These are phyloP conservation scores for Karalla daura DNA, from an alignment of 2,797 vertebrate genomes.

Conservation along the genomic window DNA sequence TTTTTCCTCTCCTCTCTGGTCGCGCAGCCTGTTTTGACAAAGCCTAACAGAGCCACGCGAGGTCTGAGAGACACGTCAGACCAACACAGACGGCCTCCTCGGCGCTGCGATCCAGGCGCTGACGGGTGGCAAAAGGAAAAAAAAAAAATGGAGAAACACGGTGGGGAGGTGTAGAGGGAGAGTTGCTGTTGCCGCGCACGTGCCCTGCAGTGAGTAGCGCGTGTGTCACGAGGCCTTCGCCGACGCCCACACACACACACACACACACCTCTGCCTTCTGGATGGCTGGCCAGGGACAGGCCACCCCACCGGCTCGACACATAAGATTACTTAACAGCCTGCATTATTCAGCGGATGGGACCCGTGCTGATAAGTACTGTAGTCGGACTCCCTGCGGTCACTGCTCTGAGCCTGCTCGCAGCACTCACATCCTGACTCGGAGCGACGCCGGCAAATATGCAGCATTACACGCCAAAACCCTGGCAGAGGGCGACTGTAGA, in stretches of 20 bases:
- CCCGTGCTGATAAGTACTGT: slow-evolving; percentile 10
- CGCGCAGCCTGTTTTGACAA: slow-evolving; percentile 1
- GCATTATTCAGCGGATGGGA: slow-evolving; percentile 57
- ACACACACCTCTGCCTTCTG: slow-evolving; percentile 38
- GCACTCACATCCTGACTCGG: neutral
- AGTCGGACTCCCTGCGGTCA: slow-evolving; percentile 6
- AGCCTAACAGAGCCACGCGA: neutral
- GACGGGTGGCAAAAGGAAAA: too few species aligned
- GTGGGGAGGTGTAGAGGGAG: slow-evolving; percentile 6
- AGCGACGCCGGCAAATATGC: neutral
- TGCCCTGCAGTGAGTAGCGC: slow-evolving; percentile 5
- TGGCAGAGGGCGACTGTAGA: neutral
- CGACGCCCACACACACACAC: slow-evolving; percentile 37
- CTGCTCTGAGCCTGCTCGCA: neutral
- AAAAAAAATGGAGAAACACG: neutral
- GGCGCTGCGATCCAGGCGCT: neutral
- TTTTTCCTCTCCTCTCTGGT: slow-evolving; percentile 1
- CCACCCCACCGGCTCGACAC: slow-evolving; percentile 37
- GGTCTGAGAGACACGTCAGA: slow-evolving; percentile 1
- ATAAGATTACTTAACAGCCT: slow-evolving; percentile 50
- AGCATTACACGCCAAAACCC: neutral
- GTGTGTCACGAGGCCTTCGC: slow-evolving; percentile 35
- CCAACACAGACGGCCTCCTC: slow-evolving; percentile 9
- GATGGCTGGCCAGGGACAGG: slow-evolving; percentile 31
- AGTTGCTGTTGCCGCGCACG: slow-evolving; percentile 9